phyloP scores from a whole-genome alignment of 1,140 invertebrate species.

The Anastrepha obliqua region DNA sequence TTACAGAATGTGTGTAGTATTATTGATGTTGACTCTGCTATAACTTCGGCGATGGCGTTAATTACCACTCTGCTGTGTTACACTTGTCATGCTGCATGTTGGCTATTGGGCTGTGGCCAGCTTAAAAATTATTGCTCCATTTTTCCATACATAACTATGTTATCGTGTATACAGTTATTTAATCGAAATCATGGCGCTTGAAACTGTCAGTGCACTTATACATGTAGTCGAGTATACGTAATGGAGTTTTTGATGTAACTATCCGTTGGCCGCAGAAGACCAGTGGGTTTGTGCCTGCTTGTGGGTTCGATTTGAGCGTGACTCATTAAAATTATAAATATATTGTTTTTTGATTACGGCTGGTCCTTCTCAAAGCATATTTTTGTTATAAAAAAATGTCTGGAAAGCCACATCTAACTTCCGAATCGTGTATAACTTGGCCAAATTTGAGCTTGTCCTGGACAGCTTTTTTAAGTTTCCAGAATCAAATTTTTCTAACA shows the following conservation, averaged over 20 bases:
- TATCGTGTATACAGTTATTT: neutral
- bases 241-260: neutral
- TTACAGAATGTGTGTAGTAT: neutral
- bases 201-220: neutral
- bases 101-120: neutral
- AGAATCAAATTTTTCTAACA: no score
- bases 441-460: no score
- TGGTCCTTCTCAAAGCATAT: no score
- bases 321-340: no score
- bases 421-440: no score
- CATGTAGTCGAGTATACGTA: neutral
- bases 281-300: no score
- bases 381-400: no score
- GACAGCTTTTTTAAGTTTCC: no score
- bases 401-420: no score
- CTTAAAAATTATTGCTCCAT: slow-evolving; percentile 9
- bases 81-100: neutral
- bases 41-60: neutral
- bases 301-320: no score
- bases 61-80: neutral
- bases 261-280: neutral
- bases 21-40: slow-evolving; percentile 18
- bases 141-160: neutral
- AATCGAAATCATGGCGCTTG: neutral
- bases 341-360: no score